phyloP scores from a whole-genome alignment of 2,113 vertebrate genomes.

The Cavia porcellus region DNA sequence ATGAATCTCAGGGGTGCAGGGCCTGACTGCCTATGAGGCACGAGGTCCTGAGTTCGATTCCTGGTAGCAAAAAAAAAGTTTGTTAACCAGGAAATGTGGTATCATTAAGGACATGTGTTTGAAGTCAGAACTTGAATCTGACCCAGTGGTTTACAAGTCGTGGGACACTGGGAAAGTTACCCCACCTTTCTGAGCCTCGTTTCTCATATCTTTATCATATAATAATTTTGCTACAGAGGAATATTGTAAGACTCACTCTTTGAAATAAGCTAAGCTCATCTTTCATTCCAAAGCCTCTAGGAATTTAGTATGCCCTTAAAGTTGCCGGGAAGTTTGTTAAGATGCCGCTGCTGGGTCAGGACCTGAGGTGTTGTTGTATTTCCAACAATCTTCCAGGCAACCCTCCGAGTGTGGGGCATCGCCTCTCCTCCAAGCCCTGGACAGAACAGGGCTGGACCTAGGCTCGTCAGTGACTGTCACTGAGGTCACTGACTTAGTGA shows the following conservation, averaged over 20 bases:
- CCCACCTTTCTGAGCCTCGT: background rate
- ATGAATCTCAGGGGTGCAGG: no score
- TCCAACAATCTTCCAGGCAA: background rate
- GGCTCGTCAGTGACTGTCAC: background rate
- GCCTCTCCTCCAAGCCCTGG: background rate
- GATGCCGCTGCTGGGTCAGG: background rate
- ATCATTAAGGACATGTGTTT: background rate
- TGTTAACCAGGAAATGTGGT: background rate
- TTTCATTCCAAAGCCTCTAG: background rate
- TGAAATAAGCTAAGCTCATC: background rate
- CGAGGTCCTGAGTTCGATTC: no score
- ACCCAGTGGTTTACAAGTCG: background rate
- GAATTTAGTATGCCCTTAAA: background rate
- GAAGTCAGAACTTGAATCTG: background rate
- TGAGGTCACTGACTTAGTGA: background rate
- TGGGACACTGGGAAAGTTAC: background rate
- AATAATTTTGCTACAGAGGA: background rate
- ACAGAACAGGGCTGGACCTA: background rate
- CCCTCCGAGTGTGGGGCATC: accelerated
- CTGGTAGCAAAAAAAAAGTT: no score
- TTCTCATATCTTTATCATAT: background rate
- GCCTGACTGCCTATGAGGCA: no score
- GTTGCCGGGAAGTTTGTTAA: background rate
- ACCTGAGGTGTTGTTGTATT: background rate
- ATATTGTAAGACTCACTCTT: background rate